Evolutionary conservation across 2,113 vertebrate genomes (phyloP).

Genomic region (Anarhynchus alexandrinus): DNA sequence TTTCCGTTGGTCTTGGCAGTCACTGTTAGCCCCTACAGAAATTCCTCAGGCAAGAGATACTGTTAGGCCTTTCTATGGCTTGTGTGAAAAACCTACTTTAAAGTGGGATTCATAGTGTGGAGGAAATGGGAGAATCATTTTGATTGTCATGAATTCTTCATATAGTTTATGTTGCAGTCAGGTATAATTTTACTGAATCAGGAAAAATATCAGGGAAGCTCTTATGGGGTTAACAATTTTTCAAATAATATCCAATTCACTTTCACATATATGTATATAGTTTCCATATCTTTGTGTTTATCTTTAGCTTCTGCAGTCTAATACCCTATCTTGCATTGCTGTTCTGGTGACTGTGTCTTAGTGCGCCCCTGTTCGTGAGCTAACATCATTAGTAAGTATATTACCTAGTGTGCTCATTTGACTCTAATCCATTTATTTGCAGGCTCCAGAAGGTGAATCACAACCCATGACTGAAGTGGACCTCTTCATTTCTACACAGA

Average conservation of each 20-base stretch:
- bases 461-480: conserved; percentile 96
- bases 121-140: background rate
- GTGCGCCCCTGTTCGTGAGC: conserved; percentile 33
- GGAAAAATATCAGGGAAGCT: background rate
- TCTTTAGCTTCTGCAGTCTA: conserved; percentile 49
- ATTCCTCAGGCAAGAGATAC: background rate
- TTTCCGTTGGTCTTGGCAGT: background rate
- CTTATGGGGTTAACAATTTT: background rate
- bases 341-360: conserved; percentile 73
- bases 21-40: background rate
- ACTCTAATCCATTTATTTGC: conserved; percentile 35
- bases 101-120: background rate
- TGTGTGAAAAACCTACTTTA: background rate
- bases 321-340: conserved; percentile 47
- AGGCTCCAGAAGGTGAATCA: conserved; percentile 89
- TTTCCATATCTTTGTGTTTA: conserved; percentile 45
- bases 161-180: background rate
- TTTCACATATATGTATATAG: background rate
- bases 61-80: background rate
- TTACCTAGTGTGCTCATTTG: background rate
- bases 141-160: background rate
- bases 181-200: background rate
- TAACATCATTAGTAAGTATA: background rate
- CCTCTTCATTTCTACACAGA: conserved; percentile 97
- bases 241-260: background rate